Base-by-base conservation (phyloP, 2,113 vertebrate species). In the Myrmophylax atrothorax region DNA sequence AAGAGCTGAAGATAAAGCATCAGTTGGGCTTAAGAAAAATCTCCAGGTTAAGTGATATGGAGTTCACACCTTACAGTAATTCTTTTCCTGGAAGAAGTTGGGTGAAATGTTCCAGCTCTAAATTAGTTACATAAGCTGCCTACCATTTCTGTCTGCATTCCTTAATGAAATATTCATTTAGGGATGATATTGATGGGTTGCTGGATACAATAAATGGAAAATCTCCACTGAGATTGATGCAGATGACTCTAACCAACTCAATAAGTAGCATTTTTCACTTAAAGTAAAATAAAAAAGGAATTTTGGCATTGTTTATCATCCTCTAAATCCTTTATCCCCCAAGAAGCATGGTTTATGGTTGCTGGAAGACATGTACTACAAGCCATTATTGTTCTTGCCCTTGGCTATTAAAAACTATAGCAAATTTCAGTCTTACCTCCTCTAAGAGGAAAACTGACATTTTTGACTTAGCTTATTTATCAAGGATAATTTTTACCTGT, bases 91-190 rank as follows among this genome's bases (percentile, higher is more conserved):
- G 63, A 91, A 88, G 59, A 80, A 55, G 59, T 60, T 85, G 86
- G 11, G 56, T 78, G 49, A 86, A 93, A 50, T 23, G 53, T 75
- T 89, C 73, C 64, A 96, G 60, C 60, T 93, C 49, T 75, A 89
- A 78, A 84, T 84, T 49, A 90, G 88, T 59, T 64, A 87, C 89
- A 73, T 79, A 87, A 90, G 53, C 83, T 78, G 40, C 75, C 81
- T 93, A 47, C 56, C 37, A 29, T 73, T 92, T 84, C 49, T 59
- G 16, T 31, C 52, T 84, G 55, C 55, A 23, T 90, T 93, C 52
- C 64, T 89, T 88, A 78, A 95, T 84, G 83, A 94, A 93, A 84
- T 87, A 69, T 88, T 84, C 25, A 91, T 91, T 94, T 88, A 82
- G 24, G 28, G 67, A 46, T 24, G 1, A 8, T 88, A 74, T 69